phyloP scores from a whole-genome alignment of 2,113 vertebrate genomes.

The Coptodon rendalli region DNA sequence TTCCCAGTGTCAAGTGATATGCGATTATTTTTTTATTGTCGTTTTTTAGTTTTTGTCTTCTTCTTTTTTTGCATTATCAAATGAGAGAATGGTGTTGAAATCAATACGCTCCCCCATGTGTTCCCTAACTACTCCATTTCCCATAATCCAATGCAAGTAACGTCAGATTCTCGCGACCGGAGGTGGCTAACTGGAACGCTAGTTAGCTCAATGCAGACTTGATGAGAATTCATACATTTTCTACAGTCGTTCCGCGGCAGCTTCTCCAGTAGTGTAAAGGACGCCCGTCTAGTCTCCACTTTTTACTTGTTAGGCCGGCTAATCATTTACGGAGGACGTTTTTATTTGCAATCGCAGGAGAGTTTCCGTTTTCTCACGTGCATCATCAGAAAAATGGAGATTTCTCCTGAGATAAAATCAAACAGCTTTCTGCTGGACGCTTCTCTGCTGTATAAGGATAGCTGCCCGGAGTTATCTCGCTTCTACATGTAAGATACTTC shows the following conservation, averaged over 20 bases:
- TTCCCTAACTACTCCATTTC: slow-evolving; percentile 12
- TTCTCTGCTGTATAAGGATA: slow-evolving; percentile 58
- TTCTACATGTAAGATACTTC: slow-evolving; percentile 63
- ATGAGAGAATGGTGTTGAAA: background rate
- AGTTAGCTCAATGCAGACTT: background rate
- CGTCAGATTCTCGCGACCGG: slow-evolving; percentile 30
- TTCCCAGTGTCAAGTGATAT: background rate
- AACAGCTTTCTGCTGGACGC: slow-evolving; percentile 48
- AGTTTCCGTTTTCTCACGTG: background rate
- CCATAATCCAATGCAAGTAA: slow-evolving; percentile 36
- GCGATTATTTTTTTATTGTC: background rate
- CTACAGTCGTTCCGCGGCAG: accelerated
- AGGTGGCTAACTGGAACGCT: background rate
- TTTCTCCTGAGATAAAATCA: accelerated
- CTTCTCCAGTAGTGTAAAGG: background rate
- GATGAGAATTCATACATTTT: background rate
- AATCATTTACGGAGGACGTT: background rate
- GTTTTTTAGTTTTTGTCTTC: background rate
- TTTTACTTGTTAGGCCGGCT: background rate
- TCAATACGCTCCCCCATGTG: background rate
- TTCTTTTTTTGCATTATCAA: background rate
- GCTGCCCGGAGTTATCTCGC: slow-evolving; percentile 66
- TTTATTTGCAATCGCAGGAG: background rate
- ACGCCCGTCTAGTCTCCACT: accelerated
- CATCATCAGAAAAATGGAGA: slow-evolving; percentile 5